Evolutionary conservation across 2,888 invertebrate species (phyloP).

Genomic region (Hemithea aestivaria): DNA sequence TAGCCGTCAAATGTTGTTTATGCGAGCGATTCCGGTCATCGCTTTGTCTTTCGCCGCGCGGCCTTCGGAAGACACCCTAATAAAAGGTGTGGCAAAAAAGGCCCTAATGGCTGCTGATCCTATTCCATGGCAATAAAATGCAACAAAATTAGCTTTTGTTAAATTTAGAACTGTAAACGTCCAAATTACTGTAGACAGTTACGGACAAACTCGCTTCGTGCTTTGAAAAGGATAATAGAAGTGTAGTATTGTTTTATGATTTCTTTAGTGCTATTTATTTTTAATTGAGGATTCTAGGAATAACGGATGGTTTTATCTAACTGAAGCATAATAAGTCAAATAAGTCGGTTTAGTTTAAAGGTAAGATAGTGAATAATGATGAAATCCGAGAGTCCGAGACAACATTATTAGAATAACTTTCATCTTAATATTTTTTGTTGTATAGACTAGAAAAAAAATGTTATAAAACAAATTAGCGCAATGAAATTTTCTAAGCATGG

Average conservation of each 20-base stretch:
- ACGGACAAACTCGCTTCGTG: slow-evolving; percentile 41
- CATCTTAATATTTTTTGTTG: too few relatives aligned
- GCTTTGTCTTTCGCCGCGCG: slow-evolving; percentile 73
- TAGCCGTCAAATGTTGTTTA: slow-evolving; percentile 72
- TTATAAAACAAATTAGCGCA: too few relatives aligned
- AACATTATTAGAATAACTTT: too few relatives aligned
- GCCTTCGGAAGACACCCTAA: slow-evolving; percentile 76
- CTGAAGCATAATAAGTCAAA: too few relatives aligned
- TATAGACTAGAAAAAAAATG: too few relatives aligned
- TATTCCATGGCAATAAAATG: slow-evolving; percentile 75
- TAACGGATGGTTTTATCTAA: slow-evolving; percentile 25
- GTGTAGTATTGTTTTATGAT: slow-evolving; percentile 57
- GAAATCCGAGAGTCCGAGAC: too few relatives aligned
- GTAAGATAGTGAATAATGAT: too few relatives aligned
- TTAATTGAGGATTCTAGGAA: slow-evolving; percentile 32
- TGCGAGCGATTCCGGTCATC: slow-evolving; percentile 66
- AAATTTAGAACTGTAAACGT: slow-evolving; percentile 61
- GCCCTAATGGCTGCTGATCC: slow-evolving; percentile 72
- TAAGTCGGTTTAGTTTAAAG: too few relatives aligned
- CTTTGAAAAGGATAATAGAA: slow-evolving; percentile 22
- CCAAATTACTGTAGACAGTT: slow-evolving; percentile 44
- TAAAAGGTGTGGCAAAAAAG: slow-evolving; percentile 77
- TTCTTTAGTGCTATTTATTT: slow-evolving; percentile 46
- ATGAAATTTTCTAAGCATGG: too few relatives aligned
- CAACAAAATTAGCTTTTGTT: slow-evolving; percentile 78